Evolutionary conservation across 2,797 vertebrate species (phyloP).

Genomic region (Sebastes ruberrimus): DNA sequence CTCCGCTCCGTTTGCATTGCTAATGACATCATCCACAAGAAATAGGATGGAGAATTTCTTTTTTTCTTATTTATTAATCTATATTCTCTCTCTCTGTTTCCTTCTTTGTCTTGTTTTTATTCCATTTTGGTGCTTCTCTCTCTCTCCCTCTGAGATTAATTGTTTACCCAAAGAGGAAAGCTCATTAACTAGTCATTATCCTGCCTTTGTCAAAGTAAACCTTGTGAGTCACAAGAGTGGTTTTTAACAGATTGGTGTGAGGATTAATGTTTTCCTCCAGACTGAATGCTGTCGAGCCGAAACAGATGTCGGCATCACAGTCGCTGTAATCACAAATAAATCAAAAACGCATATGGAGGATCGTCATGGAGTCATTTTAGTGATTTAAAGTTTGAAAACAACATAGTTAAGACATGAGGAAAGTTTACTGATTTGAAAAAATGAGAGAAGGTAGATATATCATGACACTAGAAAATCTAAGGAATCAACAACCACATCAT

Average conservation of each 20-base stretch:
- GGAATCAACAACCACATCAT: rapidly evolving
- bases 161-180: constrained; percentile 38
- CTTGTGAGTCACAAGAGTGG: constrained; percentile 12
- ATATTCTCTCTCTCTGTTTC: not conserved
- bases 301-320: constrained; percentile 36
- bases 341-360: not conserved
- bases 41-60: not conserved
- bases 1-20: constrained; percentile 9
- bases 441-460: too few species aligned
- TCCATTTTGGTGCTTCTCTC: not conserved
- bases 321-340: constrained; percentile 31
- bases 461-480: too few species aligned
- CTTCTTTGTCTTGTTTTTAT: not conserved
- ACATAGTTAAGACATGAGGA: not conserved
- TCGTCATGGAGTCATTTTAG: not conserved
- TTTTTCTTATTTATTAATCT: not conserved
- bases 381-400: constrained; percentile 19
- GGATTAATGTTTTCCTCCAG: constrained; percentile 29
- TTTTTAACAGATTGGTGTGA: constrained; percentile 49
- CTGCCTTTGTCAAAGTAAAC: constrained; percentile 55
- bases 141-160: not conserved
- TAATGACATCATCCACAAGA: constrained; percentile 28
- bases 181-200: constrained; percentile 52
- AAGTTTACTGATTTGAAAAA: not conserved
- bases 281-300: not conserved